Percentiles rank a stretch among this genome's conserved stretches.
phyloP scores from a whole-genome alignment of 2,113 vertebrate species.

The Ctenodactylus gundi region DNA sequence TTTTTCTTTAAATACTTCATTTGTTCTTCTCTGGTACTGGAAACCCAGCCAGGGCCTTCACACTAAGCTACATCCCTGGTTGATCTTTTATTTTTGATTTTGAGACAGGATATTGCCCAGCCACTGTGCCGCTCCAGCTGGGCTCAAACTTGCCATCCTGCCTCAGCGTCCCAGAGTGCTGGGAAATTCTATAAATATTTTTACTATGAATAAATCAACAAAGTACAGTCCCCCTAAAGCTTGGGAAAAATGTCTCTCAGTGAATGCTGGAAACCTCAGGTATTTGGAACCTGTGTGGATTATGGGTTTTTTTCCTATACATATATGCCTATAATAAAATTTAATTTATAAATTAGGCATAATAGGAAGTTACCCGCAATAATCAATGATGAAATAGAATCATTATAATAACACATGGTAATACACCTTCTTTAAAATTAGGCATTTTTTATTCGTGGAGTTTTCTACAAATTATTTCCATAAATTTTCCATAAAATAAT shows the following conservation, averaged over 20 bases:
- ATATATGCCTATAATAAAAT: too few species aligned
- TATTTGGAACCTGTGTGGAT: background rate
- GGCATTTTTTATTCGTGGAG: background rate
- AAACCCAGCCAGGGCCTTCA: too few species aligned
- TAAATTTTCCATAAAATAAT: too few species aligned
- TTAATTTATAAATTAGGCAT: background rate
- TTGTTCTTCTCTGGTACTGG: too few species aligned
- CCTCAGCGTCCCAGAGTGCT: background rate
- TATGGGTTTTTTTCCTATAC: background rate
- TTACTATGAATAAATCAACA: background rate
- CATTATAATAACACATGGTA: background rate
- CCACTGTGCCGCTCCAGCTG: background rate
- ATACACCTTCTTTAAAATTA: background rate
- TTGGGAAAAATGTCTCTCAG: too few species aligned
- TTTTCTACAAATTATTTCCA: too few species aligned
- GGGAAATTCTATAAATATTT: too few species aligned
- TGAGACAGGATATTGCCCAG: too few species aligned
- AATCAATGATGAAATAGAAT: background rate
- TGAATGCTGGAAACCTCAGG: background rate
- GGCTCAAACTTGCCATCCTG: background rate
- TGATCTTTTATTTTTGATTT: too few species aligned
- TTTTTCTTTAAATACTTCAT: too few species aligned
- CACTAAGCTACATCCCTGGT: too few species aligned
- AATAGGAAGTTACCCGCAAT: background rate
- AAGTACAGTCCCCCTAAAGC: background rate